Conservation (phyloP, 2,113 vertebrate genomes). For the Pogonocichla stellata region DNA sequence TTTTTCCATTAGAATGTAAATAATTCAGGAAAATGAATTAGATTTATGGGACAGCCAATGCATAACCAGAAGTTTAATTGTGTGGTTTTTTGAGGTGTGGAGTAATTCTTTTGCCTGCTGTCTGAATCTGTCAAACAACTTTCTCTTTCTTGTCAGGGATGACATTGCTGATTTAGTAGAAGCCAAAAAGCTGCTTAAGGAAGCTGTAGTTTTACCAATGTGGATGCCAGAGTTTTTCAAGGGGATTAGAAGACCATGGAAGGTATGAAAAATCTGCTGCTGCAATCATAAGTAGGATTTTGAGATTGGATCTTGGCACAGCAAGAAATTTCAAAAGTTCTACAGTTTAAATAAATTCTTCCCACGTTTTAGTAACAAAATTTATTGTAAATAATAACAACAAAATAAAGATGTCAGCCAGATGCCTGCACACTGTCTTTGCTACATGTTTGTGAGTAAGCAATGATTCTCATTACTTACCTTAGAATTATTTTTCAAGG, state of each 20-base stretch:
- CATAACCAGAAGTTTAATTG: background rate
- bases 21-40: background rate
- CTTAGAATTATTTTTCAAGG: background rate
- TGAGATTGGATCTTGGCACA: background rate
- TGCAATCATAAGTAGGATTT: background rate
- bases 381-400: background rate
- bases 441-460: background rate
- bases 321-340: background rate
- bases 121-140: conserved; percentile 3
- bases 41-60: background rate
- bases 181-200: conserved; percentile 94
- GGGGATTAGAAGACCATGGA: conserved; percentile 96
- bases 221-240: conserved; percentile 99
- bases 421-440: background rate
- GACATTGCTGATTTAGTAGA: conserved; percentile 96
- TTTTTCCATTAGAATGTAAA: background rate
- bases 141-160: conserved; percentile 78
- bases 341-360: background rate
- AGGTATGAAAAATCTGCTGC: conserved; percentile 76
- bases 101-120: background rate
- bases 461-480: background rate
- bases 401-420: background rate
- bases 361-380: background rate
- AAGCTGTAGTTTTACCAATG: conserved; percentile 96
- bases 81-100: background rate